These are phyloP conservation scores for Coracias cyanogaster DNA, from an alignment of 2,797 vertebrate species.

Conservation along the genomic window DNA sequence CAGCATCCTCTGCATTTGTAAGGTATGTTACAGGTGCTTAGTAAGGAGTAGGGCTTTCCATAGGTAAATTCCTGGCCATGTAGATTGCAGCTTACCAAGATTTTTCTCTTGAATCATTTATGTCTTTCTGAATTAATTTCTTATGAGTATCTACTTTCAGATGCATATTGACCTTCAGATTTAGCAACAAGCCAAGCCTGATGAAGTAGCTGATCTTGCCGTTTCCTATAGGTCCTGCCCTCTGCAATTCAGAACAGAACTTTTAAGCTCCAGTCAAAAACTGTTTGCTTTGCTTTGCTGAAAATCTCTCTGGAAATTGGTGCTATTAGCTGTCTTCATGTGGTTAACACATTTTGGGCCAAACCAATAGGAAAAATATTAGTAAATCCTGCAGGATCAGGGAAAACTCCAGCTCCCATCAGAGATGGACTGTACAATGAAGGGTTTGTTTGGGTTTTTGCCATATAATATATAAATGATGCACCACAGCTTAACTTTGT, in stretches of 20 bases:
- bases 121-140: constrained; percentile 57
- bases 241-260: constrained; percentile 2
- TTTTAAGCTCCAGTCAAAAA: background rate
- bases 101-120: constrained; percentile 59
- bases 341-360: background rate
- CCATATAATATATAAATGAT: background rate
- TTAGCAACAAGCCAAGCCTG: background rate
- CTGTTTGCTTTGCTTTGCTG: background rate
- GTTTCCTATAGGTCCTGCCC: background rate
- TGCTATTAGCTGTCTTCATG: background rate
- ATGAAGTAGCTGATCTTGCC: background rate
- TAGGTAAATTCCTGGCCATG: background rate
- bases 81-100: background rate
- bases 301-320: background rate
- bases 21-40: background rate
- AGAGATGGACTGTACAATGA: background rate
- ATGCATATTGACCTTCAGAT: background rate
- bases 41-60: background rate
- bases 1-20: background rate
- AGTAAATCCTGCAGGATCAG: background rate
- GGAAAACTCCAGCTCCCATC: background rate
- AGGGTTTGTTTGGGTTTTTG: background rate
- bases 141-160: constrained; percentile 34
- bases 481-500: background rate
- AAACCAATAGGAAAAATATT: background rate